phyloP scores from a whole-genome alignment of 2,113 vertebrate species.

The Ochotona curzoniae region DNA sequence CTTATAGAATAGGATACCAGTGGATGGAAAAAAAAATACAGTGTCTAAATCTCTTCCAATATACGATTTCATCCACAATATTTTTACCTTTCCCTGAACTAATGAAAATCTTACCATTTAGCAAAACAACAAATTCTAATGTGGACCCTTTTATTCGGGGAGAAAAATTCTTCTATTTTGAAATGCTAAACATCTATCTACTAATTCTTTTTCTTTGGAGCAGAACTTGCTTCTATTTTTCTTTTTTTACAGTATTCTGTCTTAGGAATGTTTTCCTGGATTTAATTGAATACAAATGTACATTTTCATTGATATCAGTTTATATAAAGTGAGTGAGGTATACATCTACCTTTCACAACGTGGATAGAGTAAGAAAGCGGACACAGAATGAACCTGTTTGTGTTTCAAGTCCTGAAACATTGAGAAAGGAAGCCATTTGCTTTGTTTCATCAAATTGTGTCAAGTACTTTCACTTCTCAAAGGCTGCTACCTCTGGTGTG shows the following conservation, averaged over 20 bases:
- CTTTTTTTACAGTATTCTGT: background rate
- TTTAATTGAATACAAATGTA: background rate
- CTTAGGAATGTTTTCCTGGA: background rate
- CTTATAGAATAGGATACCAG: background rate
- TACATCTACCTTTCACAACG: background rate
- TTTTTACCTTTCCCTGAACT: background rate
- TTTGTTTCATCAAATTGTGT: slow-evolving; percentile 65
- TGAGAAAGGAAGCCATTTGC: slow-evolving; percentile 31
- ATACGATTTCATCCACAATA: background rate
- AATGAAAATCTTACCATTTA: slow-evolving; percentile 16
- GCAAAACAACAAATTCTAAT: background rate
- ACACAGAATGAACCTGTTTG: background rate
- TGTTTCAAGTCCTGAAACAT: background rate
- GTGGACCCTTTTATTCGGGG: background rate
- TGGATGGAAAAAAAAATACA: background rate
- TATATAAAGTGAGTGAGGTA: background rate
- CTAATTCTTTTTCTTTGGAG: background rate
- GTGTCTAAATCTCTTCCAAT: background rate
- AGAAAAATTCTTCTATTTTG: background rate
- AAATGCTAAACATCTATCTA: slow-evolving; percentile 19
- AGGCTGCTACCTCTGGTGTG: background rate
- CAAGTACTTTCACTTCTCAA: slow-evolving; percentile 51
- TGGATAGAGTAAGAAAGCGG: background rate
- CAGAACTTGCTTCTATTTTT: slow-evolving; percentile 4
- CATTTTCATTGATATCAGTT: background rate